A percentile compares a stretch with the other conserved stretches of the same genome.
phyloP scores from a whole-genome alignment of 2,888 invertebrate species.

The Acrobeloides nanus region DNA sequence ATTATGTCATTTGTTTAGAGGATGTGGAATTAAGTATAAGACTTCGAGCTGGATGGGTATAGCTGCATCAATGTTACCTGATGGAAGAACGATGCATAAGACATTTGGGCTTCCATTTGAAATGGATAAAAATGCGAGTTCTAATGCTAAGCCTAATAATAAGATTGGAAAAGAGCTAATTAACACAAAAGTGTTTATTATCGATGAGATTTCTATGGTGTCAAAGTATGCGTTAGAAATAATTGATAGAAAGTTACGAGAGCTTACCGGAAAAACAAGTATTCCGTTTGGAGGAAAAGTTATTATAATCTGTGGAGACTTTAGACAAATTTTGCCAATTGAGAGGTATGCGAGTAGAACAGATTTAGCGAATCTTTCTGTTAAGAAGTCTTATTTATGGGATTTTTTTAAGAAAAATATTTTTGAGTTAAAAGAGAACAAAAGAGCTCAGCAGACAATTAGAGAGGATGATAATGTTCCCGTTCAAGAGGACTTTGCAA shows the following conservation, averaged over 20 bases:
- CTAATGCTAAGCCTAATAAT: slow-evolving; percentile 15
- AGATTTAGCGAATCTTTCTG: background rate
- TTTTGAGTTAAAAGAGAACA: slow-evolving; percentile 7
- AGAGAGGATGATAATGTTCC: background rate
- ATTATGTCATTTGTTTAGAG: slow-evolving; percentile 15
- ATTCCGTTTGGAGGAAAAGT: slow-evolving; percentile 9
- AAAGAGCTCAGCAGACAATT: background rate
- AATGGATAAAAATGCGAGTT: slow-evolving; percentile 12
- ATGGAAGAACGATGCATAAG: slow-evolving; percentile 19
- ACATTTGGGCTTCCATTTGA: slow-evolving; percentile 16
- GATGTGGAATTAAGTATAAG: slow-evolving; percentile 15
- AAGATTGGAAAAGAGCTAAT: slow-evolving; percentile 12
- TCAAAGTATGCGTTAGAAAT: slow-evolving; percentile 18
- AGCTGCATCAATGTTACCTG: slow-evolving; percentile 18
- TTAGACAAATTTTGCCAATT: slow-evolving; percentile 8
- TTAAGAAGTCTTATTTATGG: slow-evolving; percentile 3
- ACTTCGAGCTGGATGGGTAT: slow-evolving; percentile 15
- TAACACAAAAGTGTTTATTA: slow-evolving; percentile 13
- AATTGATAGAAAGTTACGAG: slow-evolving; percentile 13
- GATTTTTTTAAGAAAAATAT: slow-evolving; percentile 5
- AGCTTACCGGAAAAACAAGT: slow-evolving; percentile 7
- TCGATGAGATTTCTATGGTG: slow-evolving; percentile 15
- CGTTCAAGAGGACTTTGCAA: slow-evolving; percentile 6
- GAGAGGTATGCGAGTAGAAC: slow-evolving; percentile 3
- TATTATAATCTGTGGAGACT: slow-evolving; percentile 7